Evolutionary conservation across 2,797 vertebrate species (phyloP), one percentile per base, ranked within the genome.

Genomic region (Euthynnus affinis): DNA sequence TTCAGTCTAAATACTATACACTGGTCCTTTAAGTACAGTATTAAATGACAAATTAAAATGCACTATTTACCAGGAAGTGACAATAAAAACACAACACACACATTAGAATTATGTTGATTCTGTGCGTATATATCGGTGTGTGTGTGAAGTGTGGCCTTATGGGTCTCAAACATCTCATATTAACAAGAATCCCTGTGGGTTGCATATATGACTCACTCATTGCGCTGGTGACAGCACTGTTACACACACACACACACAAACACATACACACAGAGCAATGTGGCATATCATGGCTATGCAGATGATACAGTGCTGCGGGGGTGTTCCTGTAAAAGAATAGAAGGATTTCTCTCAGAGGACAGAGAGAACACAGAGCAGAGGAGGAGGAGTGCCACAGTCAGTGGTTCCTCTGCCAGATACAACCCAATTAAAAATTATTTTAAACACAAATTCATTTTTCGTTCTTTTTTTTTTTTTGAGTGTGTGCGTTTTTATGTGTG

Each of bases 271-370:
- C 62, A 53, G 68, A 72, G 49, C 61, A 59, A 51, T 74, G 65
- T 60, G 74, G 55, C 66, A 76, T 77, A 81, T 78, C 68, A 18
- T 64, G 55, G 78, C 65, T 76, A 62, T 86, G 81, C 85, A 78
- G 87, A 87, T 80, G 88, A 91, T 71, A 42, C 59, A 27, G 55
- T 27, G 23, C 76, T 81, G 87, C 86, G 84, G 80, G 84, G 84
- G 89, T 66, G 88, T 84, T 88, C 74, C 80, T 83, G 65, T 32
- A 60, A 69, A 78, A 91, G 79, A 85, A 87, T 68, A 83, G 78
- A 83, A 78, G 71, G 69, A 87, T 86, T 74, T 84, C 69, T 91
- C 87, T 77, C 84, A 51, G 73, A 84, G 86, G 90, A 92, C 61
- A 68, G 37, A 42, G 23, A 80, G 53, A 76, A 53, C 74, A 79